phyloP scores from a whole-genome alignment of 2,113 vertebrate species.

The Rhombomys opimus region DNA sequence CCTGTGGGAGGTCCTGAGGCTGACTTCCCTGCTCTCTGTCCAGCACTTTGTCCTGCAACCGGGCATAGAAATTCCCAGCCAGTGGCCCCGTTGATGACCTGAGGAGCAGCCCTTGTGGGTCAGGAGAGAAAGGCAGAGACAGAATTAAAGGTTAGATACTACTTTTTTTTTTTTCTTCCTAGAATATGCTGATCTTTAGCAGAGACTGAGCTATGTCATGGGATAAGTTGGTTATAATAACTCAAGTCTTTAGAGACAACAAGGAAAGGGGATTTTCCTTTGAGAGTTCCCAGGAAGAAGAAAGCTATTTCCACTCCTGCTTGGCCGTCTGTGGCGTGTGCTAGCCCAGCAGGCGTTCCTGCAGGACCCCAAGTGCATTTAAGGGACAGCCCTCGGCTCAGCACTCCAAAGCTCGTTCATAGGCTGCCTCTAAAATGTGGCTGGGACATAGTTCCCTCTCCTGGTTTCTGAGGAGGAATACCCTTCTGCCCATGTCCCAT shows the following conservation, averaged over 20 bases:
- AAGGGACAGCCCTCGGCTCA: neutral
- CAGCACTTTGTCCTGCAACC: too few relatives aligned
- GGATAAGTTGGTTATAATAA: constrained; percentile 21
- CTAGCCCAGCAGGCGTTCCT: neutral
- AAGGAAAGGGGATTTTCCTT: constrained; percentile 4
- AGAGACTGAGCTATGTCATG: neutral
- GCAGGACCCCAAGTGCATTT: neutral
- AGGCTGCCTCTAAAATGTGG: neutral
- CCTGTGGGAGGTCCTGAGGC: neutral
- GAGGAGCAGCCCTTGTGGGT: neutral
- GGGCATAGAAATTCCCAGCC: neutral
- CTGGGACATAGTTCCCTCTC: neutral
- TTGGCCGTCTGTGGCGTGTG: neutral
- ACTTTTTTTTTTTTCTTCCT: neutral
- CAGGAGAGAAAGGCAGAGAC: neutral
- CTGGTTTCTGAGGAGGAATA: neutral
- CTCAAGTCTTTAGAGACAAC: constrained; percentile 11
- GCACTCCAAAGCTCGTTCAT: neutral
- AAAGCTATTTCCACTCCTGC: neutral
- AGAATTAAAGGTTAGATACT: neutral
- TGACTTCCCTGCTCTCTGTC: neutral
- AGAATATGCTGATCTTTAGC: neutral
- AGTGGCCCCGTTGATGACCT: neutral
- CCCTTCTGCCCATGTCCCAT: neutral
- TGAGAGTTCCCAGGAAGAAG: neutral